These are phyloP conservation scores for Poeciliopsis paucimaculata DNA, from an alignment of 2,797 vertebrate genomes.

Conservation along the genomic window DNA sequence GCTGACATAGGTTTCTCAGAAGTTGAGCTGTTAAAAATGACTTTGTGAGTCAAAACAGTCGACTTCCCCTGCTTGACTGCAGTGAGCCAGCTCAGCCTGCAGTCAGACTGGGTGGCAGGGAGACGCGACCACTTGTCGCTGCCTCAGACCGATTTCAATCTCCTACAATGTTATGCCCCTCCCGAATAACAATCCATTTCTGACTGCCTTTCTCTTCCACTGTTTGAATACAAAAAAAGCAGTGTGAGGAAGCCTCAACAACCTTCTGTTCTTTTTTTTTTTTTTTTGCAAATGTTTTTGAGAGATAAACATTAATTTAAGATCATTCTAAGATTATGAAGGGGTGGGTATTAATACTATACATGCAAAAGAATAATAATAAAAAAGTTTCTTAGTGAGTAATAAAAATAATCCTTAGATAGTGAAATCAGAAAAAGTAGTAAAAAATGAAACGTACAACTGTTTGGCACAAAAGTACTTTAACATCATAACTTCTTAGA, in stretches of 20 bases:
- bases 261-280: conserved; percentile 30
- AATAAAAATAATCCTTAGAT: neutral
- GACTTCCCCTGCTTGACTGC: conserved; percentile 76
- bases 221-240: conserved; percentile 67
- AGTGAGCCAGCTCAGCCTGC: conserved; percentile 67
- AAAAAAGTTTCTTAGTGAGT: neutral
- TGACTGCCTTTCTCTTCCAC: conserved; percentile 75
- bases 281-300: conserved; percentile 34
- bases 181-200: conserved; percentile 85
- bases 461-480: neutral
- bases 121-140: conserved; percentile 86
- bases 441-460: neutral
- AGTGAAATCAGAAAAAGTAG: neutral
- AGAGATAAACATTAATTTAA: neutral
- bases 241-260: conserved; percentile 42
- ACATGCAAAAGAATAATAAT: no score
- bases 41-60: conserved; percentile 80
- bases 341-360: no score
- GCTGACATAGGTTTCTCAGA: conserved; percentile 62
- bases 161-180: conserved; percentile 76
- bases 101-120: conserved; percentile 86
- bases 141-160: conserved; percentile 85
- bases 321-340: neutral
- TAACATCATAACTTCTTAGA: neutral
- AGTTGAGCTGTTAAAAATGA: conserved; percentile 74